These are phyloP conservation scores for Cheilosia urbana DNA, from an alignment of 2,888 invertebrate species.

Conservation along the genomic window DNA sequence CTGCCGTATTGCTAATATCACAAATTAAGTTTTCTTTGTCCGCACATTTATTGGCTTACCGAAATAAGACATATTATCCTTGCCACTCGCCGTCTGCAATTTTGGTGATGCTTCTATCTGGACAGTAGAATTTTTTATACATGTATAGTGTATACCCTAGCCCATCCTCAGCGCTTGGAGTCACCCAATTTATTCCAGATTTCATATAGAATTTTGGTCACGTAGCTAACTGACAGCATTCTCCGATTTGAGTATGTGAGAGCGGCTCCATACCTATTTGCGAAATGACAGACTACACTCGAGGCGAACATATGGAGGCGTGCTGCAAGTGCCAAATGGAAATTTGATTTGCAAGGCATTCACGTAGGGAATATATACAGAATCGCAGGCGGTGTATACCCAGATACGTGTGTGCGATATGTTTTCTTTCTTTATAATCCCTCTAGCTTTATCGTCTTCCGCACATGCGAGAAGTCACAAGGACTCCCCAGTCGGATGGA, in stretches of 20 bases:
- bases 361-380: conserved; percentile 57
- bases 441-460: background rate
- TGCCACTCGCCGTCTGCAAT: no score
- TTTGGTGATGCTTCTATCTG: no score
- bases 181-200: conserved; percentile 45
- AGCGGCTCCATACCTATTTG: conserved; percentile 62
- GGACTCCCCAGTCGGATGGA: conserved; percentile 47
- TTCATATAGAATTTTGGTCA: conserved; percentile 70
- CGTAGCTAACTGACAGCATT: conserved; percentile 71
- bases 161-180: background rate
- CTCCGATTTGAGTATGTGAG: conserved; percentile 74
- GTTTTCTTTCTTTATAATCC: conserved; percentile 40
- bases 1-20: no score
- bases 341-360: conserved; percentile 72
- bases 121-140: no score
- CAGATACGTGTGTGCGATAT: conserved; percentile 70
- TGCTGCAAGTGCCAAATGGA: conserved; percentile 71
- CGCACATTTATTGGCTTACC: no score
- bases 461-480: conserved; percentile 29
- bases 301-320: conserved; percentile 34
- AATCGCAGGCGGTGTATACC: conserved; percentile 51
- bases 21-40: no score
- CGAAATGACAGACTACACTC: conserved; percentile 67
- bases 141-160: no score
- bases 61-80: no score